phyloP scores from a whole-genome alignment of 2,113 vertebrate genomes.

The Melanocharis versteri region DNA sequence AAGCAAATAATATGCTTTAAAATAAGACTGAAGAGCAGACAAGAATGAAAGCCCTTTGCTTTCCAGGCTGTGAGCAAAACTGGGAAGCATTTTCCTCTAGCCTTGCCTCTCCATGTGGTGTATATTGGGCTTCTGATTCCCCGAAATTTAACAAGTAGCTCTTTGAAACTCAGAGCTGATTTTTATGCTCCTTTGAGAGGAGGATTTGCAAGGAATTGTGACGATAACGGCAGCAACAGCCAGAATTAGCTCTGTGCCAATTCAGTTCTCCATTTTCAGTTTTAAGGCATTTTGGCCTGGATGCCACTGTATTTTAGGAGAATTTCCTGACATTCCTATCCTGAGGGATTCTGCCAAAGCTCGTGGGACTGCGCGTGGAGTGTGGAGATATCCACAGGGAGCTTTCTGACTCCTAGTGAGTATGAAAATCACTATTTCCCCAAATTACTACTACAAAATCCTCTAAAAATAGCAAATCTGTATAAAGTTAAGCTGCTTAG shows the following conservation, averaged over 20 bases:
- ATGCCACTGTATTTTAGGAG: background rate
- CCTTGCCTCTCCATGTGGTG: background rate
- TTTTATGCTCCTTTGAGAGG: background rate
- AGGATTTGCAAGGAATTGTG: background rate
- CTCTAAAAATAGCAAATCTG: background rate
- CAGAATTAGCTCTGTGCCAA: background rate
- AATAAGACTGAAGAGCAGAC: background rate
- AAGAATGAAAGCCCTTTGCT: background rate
- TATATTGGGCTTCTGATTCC: background rate
- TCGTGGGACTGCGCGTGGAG: accelerated
- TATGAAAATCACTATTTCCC: background rate
- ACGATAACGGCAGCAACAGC: background rate
- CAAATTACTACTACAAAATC: background rate
- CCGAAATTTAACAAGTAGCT: background rate
- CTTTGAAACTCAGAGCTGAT: background rate
- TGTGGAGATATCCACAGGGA: background rate
- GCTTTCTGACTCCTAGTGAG: background rate
- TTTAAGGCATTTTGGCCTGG: background rate
- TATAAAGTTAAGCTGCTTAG: background rate
- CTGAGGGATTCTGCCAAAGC: background rate
- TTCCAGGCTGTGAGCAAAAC: background rate
- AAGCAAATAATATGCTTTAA: background rate
- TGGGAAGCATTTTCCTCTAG: background rate
- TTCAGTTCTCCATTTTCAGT: background rate
- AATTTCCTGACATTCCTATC: background rate